A percentile compares a stretch with the other conserved stretches of the same genome.
Conservation (phyloP, 2,888 invertebrate genomes). For the Portevinia maculata region DNA sequence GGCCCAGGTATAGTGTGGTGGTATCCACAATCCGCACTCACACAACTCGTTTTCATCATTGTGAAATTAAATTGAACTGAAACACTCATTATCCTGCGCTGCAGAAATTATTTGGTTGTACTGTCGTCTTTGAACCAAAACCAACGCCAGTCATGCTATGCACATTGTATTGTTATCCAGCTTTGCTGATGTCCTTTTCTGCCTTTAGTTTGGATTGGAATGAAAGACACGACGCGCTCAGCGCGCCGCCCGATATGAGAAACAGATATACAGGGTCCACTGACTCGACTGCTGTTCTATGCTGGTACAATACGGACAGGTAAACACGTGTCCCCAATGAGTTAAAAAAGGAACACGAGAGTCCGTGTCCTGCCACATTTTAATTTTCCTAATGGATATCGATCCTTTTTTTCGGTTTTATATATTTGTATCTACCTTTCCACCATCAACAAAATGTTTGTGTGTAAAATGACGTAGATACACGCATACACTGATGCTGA, state of each 20-base stretch:
- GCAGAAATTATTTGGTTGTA: constrained; percentile 56
- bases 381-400: constrained; percentile 84
- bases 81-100: constrained; percentile 59
- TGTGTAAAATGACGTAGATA: constrained; percentile 68
- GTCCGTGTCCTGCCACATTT: constrained; percentile 81
- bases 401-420: constrained; percentile 78
- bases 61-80: constrained; percentile 45
- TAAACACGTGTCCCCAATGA: constrained; percentile 74
- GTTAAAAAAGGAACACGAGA: constrained; percentile 73
- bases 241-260: constrained; percentile 4
- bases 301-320: constrained; percentile 40
- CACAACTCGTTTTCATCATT: constrained; percentile 3
- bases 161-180: constrained; percentile 26
- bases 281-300: constrained; percentile 56
- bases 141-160: constrained; percentile 13
- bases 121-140: constrained; percentile 12
- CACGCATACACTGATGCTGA: constrained; percentile 64
- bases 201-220: constrained; percentile 52
- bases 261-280: constrained; percentile 34
- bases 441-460: background rate
- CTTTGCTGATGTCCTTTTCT: constrained; percentile 46
- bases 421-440: constrained; percentile 10
- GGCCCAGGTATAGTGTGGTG: background rate
- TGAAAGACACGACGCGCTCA: constrained; percentile 26
- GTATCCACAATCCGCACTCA: background rate